Evolutionary conservation across 2,797 vertebrate genomes (phyloP).

Genomic region (Bovichtus diacanthus): DNA sequence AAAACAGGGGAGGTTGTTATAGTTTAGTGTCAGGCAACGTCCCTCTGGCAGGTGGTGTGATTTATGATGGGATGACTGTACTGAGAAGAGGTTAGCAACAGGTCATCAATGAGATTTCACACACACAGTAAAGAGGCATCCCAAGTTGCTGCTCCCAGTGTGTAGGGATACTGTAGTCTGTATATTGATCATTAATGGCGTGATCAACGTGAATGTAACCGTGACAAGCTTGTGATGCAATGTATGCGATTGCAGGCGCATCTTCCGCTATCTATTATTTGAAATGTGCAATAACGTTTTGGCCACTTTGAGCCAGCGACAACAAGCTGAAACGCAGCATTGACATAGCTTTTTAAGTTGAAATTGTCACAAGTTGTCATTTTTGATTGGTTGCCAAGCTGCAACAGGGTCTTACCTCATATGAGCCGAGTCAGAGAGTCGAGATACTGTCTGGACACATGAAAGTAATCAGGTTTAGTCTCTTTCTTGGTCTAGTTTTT

Average conservation of each 20-base stretch:
- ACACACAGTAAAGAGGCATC: slow-evolving; percentile 34
- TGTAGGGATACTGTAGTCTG: slow-evolving; percentile 7
- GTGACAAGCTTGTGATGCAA: not conserved
- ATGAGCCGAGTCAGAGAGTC: not conserved
- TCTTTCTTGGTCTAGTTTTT: not conserved
- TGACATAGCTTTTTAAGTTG: not conserved
- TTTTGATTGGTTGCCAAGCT: not conserved
- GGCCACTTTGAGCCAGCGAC: not conserved
- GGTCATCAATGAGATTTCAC: slow-evolving; percentile 66
- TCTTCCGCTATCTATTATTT: not conserved
- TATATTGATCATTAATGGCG: not conserved
- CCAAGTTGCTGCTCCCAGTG: slow-evolving; percentile 19
- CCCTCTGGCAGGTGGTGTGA: slow-evolving; percentile 42
- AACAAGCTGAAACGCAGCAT: not conserved
- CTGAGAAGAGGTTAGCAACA: slow-evolving; percentile 68
- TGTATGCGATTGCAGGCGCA: not conserved
- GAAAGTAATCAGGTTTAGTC: not conserved
- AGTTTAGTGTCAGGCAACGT: slow-evolving; percentile 36
- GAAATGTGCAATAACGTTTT: not conserved
- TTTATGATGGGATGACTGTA: slow-evolving; percentile 56
- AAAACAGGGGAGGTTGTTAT: slow-evolving; percentile 22
- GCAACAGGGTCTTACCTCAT: not conserved
- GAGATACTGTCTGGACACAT: not conserved
- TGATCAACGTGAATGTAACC: not conserved
- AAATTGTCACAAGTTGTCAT: not conserved